A percentile compares a stretch with the other conserved stretches of the same genome.
Evolutionary conservation across 2,888 invertebrate species (phyloP).

Genomic region (Acanthococcus lagerstroemiae): DNA sequence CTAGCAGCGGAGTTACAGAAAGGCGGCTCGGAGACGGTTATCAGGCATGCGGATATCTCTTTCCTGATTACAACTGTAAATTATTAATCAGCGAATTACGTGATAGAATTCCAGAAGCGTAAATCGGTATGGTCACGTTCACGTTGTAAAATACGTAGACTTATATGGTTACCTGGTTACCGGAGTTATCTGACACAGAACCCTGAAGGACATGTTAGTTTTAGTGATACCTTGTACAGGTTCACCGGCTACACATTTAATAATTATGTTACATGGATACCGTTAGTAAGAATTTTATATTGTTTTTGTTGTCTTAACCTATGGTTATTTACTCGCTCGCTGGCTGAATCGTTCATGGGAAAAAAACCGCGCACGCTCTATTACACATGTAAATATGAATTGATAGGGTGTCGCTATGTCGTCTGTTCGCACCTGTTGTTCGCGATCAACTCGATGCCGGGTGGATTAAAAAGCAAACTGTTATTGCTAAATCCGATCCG

Average conservation of each 20-base stretch:
- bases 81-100: constrained; percentile 25
- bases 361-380: too few species aligned
- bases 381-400: too few species aligned
- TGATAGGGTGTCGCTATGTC: too few species aligned
- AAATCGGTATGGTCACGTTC: constrained; percentile 23
- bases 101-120: constrained; percentile 26
- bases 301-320: not conserved
- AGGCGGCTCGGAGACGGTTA: not conserved
- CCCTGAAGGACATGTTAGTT: constrained; percentile 16
- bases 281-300: not conserved
- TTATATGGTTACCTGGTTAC: constrained; percentile 24
- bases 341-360: not conserved
- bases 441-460: too few species aligned
- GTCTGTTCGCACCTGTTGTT: too few species aligned
- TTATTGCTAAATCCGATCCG: too few species aligned
- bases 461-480: too few species aligned
- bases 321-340: not conserved
- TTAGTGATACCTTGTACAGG: constrained; percentile 23
- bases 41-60: constrained; percentile 25
- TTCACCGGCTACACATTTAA: constrained; percentile 11
- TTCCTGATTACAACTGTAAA: constrained; percentile 20
- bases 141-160: constrained; percentile 22
- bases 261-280: constrained; percentile 17
- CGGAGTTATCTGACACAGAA: constrained; percentile 6
- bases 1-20: not conserved